A percentile compares a stretch with the other conserved stretches of the same genome.
Conservation (phyloP, 2,797 vertebrate genomes). For the Pempheris klunzingeri region DNA sequence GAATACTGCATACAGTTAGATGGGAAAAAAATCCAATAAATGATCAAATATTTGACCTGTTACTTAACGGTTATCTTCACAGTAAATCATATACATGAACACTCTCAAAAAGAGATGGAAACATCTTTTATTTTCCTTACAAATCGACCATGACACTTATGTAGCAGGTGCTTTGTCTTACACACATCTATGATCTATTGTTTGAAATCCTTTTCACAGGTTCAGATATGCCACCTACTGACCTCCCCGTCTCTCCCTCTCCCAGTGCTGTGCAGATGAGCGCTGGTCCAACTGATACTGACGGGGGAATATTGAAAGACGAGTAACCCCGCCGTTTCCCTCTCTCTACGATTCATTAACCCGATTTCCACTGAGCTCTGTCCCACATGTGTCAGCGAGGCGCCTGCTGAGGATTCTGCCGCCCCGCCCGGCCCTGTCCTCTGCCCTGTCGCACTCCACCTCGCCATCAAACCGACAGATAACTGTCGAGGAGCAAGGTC, state of each 20-base stretch:
- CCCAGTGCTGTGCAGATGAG: slow-evolving; percentile 58
- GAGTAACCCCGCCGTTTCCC: slow-evolving; percentile 69
- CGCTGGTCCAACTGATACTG: slow-evolving; percentile 70
- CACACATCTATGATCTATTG: slow-evolving; percentile 70
- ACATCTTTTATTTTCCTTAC: slow-evolving; percentile 36
- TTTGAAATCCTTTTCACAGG: slow-evolving; percentile 61
- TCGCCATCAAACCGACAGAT: slow-evolving; percentile 88
- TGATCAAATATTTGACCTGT: slow-evolving; percentile 10
- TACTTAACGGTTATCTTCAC: slow-evolving; percentile 36
- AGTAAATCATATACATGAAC: slow-evolving; percentile 55
- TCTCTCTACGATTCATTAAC: slow-evolving; percentile 81
- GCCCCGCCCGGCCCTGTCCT: slow-evolving; percentile 28
- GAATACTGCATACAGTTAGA: not conserved
- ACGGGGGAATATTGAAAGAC: slow-evolving; percentile 74
- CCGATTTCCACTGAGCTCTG: slow-evolving; percentile 83
- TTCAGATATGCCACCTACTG: slow-evolving; percentile 70
- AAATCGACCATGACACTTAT: slow-evolving; percentile 63
- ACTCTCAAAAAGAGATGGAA: slow-evolving; percentile 39
- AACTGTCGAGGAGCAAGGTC: slow-evolving; percentile 75
- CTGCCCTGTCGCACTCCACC: slow-evolving; percentile 54
- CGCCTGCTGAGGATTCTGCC: slow-evolving; percentile 69
- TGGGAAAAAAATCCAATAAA: slow-evolving; percentile 20
- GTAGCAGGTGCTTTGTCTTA: slow-evolving; percentile 64
- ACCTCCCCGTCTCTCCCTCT: slow-evolving; percentile 60
- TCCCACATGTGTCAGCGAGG: slow-evolving; percentile 84